phyloP scores from a whole-genome alignment of 2,113 vertebrate species.

The Dermatemys mawii region DNA sequence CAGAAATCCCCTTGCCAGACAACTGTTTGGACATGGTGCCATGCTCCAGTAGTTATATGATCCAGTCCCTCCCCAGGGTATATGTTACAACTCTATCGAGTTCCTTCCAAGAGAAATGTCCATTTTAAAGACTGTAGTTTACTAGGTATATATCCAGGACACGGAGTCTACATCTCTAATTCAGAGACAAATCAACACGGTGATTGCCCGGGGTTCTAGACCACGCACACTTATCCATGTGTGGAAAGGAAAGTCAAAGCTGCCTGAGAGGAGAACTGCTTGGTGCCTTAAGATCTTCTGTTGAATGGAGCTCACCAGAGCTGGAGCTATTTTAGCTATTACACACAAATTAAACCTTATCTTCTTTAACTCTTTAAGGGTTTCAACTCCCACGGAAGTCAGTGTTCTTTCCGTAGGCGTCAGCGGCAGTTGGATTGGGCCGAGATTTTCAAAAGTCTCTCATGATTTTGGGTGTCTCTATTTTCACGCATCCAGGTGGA shows the following conservation, averaged over 20 bases:
- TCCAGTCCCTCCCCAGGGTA: accelerated
- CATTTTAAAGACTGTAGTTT: slow-evolving; percentile 12
- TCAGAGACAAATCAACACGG: not conserved
- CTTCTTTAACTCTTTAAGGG: not conserved
- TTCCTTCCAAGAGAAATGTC: slow-evolving; percentile 30
- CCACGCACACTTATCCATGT: accelerated
- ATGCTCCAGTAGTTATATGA: not conserved
- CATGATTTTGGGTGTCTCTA: not conserved
- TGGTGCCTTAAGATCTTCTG: accelerated
- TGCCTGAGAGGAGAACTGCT: not conserved
- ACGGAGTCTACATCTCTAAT: not conserved
- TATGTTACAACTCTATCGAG: not conserved
- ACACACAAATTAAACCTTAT: not conserved
- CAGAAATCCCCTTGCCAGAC: slow-evolving; percentile 29
- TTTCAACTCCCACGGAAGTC: not conserved
- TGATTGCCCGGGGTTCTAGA: not conserved
- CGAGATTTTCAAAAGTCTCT: not conserved
- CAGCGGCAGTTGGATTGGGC: not conserved
- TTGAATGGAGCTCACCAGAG: not conserved
- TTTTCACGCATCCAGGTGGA: not conserved
- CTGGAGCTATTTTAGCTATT: not conserved
- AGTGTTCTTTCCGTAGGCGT: not conserved
- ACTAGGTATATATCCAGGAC: accelerated
- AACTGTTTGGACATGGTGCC: not conserved
- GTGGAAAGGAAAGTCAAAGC: not conserved